phyloP scores from a whole-genome alignment of 2,113 vertebrate species.

The Albula goreensis region DNA sequence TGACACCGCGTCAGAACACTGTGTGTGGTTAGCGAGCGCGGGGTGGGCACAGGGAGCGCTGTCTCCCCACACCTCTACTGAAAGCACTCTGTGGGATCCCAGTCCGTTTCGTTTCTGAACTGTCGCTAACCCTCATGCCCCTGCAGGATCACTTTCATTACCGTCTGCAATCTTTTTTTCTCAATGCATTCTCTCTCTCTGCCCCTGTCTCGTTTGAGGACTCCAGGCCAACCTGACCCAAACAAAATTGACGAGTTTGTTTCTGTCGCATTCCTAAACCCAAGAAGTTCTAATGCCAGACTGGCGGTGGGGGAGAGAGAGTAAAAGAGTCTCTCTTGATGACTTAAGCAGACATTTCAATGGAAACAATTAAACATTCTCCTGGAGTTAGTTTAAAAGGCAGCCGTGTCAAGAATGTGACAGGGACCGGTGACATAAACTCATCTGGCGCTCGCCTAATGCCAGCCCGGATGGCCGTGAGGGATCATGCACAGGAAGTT shows the following conservation, averaged over 20 bases:
- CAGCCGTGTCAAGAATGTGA: neutral
- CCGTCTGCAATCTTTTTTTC: conserved; percentile 15
- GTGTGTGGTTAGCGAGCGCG: neutral
- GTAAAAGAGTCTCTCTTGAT: neutral
- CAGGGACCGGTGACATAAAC: neutral
- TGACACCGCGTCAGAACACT: neutral
- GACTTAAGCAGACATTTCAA: conserved; percentile 17
- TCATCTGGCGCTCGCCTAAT: neutral
- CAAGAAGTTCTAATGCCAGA: neutral
- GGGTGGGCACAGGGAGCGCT: neutral
- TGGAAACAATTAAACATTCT: neutral
- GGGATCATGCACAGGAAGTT: neutral
- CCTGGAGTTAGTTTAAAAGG: neutral
- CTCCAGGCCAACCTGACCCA: too few relatives aligned
- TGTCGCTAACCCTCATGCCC: neutral
- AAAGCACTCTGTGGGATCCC: conserved; percentile 10
- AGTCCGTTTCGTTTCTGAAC: neutral
- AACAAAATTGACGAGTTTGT: neutral
- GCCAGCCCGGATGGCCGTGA: neutral
- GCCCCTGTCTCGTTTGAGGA: too few relatives aligned
- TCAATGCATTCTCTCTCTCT: neutral
- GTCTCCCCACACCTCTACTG: neutral
- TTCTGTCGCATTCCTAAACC: neutral
- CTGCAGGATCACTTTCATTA: conserved; percentile 1
- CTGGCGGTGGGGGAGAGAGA: neutral